Conservation (phyloP, 2,113 vertebrate species). For the Sakesphorus luctuosus region DNA sequence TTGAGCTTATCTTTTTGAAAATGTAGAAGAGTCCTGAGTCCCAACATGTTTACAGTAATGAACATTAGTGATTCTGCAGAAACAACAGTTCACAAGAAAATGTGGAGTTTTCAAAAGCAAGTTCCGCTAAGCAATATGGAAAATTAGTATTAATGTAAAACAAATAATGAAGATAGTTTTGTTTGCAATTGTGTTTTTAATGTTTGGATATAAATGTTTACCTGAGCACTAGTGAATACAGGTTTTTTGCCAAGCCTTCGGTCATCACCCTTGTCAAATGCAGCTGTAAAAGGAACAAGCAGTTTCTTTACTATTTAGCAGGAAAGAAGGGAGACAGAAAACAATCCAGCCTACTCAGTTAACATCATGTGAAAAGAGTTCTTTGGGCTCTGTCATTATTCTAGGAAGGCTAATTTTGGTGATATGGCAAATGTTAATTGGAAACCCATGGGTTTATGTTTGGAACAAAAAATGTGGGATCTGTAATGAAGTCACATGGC, state of each 20-base stretch:
- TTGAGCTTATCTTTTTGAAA: slow-evolving; percentile 31
- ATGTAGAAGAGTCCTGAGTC: neutral
- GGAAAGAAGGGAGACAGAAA: neutral
- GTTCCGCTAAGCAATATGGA: neutral
- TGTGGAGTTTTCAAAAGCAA: neutral
- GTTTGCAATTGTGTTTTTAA: neutral
- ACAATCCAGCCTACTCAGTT: neutral
- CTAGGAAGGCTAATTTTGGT: neutral
- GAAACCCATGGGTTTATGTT: neutral
- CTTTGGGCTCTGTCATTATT: neutral
- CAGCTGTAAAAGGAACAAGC: slow-evolving; percentile 78
- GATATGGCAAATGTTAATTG: neutral
- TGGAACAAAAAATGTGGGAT: neutral
- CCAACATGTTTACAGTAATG: neutral
- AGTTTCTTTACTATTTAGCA: slow-evolving; percentile 38
- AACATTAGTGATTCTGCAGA: neutral
- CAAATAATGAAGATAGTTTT: neutral
- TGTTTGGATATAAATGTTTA: slow-evolving; percentile 66
- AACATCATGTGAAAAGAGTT: slow-evolving; percentile 11
- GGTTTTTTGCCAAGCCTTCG: slow-evolving; percentile 91
- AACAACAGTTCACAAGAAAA: neutral
- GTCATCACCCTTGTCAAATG: slow-evolving; percentile 93
- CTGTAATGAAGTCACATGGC: neutral
- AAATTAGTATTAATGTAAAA: neutral
- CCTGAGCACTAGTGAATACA: slow-evolving; percentile 92